These are phyloP conservation scores for Podarcis lilfordi DNA, from an alignment of 2,797 vertebrate species.

Conservation along the genomic window DNA sequence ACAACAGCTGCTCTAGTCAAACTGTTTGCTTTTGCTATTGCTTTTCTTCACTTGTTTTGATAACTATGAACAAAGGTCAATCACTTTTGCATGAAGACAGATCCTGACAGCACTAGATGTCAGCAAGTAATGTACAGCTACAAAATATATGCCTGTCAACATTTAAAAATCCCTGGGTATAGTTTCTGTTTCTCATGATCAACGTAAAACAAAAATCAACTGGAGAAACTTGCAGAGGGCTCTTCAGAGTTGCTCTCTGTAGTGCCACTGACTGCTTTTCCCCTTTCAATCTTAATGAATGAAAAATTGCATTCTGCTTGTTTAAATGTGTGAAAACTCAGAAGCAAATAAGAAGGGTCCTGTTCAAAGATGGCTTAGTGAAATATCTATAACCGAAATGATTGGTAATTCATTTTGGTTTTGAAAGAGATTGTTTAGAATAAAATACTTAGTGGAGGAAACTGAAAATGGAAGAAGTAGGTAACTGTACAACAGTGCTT, in stretches of 20 bases:
- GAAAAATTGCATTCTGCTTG: constrained; percentile 29
- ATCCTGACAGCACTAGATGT: constrained; percentile 78
- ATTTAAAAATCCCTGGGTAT: constrained; percentile 11
- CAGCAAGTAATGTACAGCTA: constrained; percentile 69
- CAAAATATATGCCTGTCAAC: constrained; percentile 72
- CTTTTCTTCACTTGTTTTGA: constrained; percentile 74
- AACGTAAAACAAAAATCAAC: constrained; percentile 26
- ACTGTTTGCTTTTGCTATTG: constrained; percentile 70
- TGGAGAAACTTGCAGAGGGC: not conserved
- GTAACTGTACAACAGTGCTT: not conserved
- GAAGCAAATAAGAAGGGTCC: constrained; percentile 3
- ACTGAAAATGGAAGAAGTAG: not conserved
- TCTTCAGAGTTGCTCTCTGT: constrained; percentile 23
- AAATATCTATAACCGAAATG: not conserved
- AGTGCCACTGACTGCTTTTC: constrained; percentile 22
- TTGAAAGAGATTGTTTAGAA: not conserved
- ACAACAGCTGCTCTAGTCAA: constrained; percentile 32
- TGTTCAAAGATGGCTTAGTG: constrained; percentile 28
- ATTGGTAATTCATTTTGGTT: constrained; percentile 6
- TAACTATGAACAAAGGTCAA: constrained; percentile 75
- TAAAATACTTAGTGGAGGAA: fast-evolving
- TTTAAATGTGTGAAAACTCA: constrained; percentile 32
- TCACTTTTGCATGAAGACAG: constrained; percentile 75
- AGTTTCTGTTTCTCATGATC: constrained; percentile 34
- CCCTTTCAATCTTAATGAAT: constrained; percentile 39